Base-by-base conservation (phyloP, 1,140 invertebrate species). In the Calosoma granatense region DNA sequence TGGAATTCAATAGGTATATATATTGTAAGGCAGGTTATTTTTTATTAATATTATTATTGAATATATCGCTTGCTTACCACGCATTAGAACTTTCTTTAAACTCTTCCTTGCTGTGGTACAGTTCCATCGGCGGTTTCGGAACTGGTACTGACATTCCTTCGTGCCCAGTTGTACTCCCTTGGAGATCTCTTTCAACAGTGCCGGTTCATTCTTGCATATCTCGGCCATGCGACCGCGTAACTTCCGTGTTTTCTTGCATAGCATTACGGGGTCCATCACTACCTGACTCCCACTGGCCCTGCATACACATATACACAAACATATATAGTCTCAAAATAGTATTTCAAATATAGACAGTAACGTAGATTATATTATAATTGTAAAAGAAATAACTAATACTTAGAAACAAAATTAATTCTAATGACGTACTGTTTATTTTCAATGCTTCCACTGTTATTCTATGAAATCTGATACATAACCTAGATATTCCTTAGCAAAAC, bases 101-200 rank as follows among this genome's bases (percentile, higher is more conserved):
- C 87, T 89, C 58, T 83, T 79, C 60, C 82, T 80, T 26, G 83
- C 77, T 1, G 85, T 84, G 11, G 88, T 90, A 67, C 90, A 92
- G 70, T 92, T 93, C 89, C 89, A 93, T 61, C 84, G 76, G 53
- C 88, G 78, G 67, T 87, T 82, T 22, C 85, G 78, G 71, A 93
- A 92, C 73, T 93, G 90, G 66, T 84, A 83, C 58, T 90, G 86
- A 67, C 89, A 93, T 79, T 93, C 89, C 57, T 77, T 81, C 59
- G 87, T 88, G 14, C 86, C 89, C 52, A 88, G 71, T 57, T 82
- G 78, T 39, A 90, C 83, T n/a, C 89, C 89, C 61, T 78, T 78
- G 20, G 81, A 78, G 59, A 92, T 88, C 70, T 89, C 84, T 68
- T 84, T 81, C 58, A 92, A 70, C n/a, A 90, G 73, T 20, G 81